Evolutionary conservation across 2,113 vertebrate species (phyloP).

Genomic region (Cynopterus brachyotis): DNA sequence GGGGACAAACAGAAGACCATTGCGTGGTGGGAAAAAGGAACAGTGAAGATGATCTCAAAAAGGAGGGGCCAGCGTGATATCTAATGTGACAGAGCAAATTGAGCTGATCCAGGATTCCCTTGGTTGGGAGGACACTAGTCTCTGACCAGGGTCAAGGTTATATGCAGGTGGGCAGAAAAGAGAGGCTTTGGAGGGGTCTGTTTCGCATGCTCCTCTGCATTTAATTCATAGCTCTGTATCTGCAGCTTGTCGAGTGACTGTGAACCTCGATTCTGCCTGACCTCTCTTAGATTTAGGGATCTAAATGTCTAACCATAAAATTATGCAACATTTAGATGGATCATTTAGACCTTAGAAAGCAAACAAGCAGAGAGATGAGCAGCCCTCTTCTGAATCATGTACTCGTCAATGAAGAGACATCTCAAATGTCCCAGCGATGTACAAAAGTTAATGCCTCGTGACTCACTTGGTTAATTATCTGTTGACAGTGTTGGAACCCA

Average conservation of each 20-base stretch:
- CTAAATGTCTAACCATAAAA: neutral
- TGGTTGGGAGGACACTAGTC: neutral
- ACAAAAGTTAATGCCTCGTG: neutral
- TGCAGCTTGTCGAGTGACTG: neutral
- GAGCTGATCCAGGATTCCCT: neutral
- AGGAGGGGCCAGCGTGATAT: neutral
- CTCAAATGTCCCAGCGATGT: neutral
- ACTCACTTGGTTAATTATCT: neutral
- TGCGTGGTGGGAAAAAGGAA: neutral
- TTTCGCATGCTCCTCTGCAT: neutral
- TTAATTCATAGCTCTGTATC: too few relatives aligned
- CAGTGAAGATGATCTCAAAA: neutral
- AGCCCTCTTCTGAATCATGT: neutral
- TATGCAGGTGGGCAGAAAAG: rapidly evolving
- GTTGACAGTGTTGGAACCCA: neutral
- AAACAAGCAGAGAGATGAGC: neutral
- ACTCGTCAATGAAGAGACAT: neutral
- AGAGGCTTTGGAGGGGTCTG: neutral
- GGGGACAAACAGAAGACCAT: neutral
- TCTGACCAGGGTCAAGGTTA: too few relatives aligned
- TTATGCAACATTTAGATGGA: neutral
- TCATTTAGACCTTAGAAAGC: neutral
- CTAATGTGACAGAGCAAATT: too few relatives aligned
- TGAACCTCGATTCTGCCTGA: neutral
- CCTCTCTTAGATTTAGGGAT: neutral